phyloP scores from a whole-genome alignment of 2,113 vertebrate genomes.

The Atlantisia rogersi region DNA sequence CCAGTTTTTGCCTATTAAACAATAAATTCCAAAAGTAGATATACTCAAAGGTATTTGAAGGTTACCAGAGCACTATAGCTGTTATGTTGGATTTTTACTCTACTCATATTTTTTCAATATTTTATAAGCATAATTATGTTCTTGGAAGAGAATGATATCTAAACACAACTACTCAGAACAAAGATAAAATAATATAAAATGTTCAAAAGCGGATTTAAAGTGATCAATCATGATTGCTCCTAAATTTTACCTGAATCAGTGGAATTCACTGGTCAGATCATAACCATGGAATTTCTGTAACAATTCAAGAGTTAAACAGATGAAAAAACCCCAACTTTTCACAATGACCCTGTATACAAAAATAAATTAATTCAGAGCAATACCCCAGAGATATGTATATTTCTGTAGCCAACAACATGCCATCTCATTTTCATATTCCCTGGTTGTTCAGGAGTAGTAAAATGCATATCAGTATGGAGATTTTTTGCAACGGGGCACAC shows the following conservation, averaged over 20 bases:
- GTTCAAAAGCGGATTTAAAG: background rate
- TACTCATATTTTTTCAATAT: background rate
- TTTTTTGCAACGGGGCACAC: slow-evolving; percentile 2
- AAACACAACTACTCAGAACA: background rate
- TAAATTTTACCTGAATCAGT: background rate
- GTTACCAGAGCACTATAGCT: background rate
- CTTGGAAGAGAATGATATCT: background rate
- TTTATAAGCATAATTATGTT: background rate
- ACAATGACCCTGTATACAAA: background rate
- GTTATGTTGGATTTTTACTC: background rate
- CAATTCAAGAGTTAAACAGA: background rate
- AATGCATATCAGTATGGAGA: slow-evolving; percentile 15
- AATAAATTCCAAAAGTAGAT: background rate
- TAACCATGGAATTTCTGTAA: background rate
- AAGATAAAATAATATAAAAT: background rate
- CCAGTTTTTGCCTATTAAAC: background rate
- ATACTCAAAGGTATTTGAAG: background rate
- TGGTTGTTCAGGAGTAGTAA: background rate
- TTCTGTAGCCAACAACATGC: background rate
- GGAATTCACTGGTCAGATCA: background rate
- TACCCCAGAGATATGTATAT: background rate
- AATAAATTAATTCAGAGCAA: slow-evolving; percentile 19
- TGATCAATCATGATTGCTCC: background rate
- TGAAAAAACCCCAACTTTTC: background rate
- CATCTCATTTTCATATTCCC: background rate